Base-by-base conservation (phyloP, 2,113 vertebrate genomes). In the Ptychochromis oligacanthus region DNA sequence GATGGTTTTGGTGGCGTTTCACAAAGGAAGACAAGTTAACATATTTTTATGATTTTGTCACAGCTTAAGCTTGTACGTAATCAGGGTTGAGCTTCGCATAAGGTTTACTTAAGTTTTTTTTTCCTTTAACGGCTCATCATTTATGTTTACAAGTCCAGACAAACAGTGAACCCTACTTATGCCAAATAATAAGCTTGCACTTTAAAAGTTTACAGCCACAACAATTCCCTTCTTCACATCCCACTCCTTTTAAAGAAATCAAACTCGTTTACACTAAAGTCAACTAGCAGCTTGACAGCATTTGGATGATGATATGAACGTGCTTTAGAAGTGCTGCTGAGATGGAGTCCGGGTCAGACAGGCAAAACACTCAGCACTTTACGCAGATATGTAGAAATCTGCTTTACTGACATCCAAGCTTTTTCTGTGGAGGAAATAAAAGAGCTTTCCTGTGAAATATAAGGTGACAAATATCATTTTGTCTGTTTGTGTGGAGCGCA, bases 321-420 rank as follows among this genome's bases (percentile, higher is more conserved):
- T 94, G 95, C 96, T 85, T 77, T 17, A 56, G 13, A 75, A 96
- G 96, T 96, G 95, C 95, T 94, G 96, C 95, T 91, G 95, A 95
- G 95, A 96, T 62, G 55, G 31, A 91, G 94, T 95, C 95, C 95
- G 96, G 95, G 95, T 95, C 57, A 57, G 77, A 28, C 62, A 96
- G 46, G 46, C 43, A 31, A 20, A 55, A 52, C 28, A 31, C 65
- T 52, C 43, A 31, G 46, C 92, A 94, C 96, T 96, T 97, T 96
- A 96, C 94, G 90, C 13, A 24, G 59, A 49, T 36, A 6, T 22
- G 34, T 38, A 78, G 7, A 57, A 26, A 79, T 88, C 56, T 58
- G 9, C 36, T 18, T 22, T 28, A 3, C 4, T 22, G 17, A 81
- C 79, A 11, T 61, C 46, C 72, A 58, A 17, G 36, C 24, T 2